Evolutionary conservation across 2,113 vertebrate species (phyloP), one percentile per base, ranked within the genome.

Genomic region (Cacatua alba): DNA sequence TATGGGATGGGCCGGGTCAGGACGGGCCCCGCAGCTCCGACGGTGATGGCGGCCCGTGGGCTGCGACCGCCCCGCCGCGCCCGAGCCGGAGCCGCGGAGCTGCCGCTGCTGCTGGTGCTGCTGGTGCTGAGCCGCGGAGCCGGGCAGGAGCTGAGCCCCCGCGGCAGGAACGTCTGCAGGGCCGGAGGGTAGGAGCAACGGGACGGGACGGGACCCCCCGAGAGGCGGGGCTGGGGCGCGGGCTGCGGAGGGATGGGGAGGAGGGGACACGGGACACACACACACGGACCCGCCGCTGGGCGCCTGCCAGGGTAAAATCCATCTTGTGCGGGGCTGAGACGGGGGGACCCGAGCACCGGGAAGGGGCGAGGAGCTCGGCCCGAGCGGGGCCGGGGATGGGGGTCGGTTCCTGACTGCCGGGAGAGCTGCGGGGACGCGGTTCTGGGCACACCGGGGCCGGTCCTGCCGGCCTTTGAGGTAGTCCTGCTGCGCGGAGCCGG

Each of bases 161-260:
- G 96, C 81, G 97, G 97, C 88, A 95, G 96, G 92, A 97, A 97
- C 95, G 97, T 97, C 62, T 97, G 97, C 94, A 91, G 93, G 75
- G 86, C 95, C 39, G 65, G 62, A 63, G 96, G 97, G 97, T 97
- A 97, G 95, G 89, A 78, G 64, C 64, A 11, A 48, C 19, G 65
- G 62, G 55, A 53, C 52, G 43, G n/a, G 52, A 33, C 21, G n/a
- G 68, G 29, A 43, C 18, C 21, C 29, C 17, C 65, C 41, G 16
- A 19, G 15, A 25, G 12, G 49, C 25, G 33, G 37, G 44, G 31
- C 10, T n/a, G 8, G 39, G 59, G 16, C 5, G 19, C 39, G 49
- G 44, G 23, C 17, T 7, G 53, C 29, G 55, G 55, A 33, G 55
- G 33, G 55, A n/a, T 57, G 55, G 20, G 55, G 31, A 57, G 31